phyloP scores from a whole-genome alignment of 2,888 invertebrate genomes.

The Unio delphinus region DNA sequence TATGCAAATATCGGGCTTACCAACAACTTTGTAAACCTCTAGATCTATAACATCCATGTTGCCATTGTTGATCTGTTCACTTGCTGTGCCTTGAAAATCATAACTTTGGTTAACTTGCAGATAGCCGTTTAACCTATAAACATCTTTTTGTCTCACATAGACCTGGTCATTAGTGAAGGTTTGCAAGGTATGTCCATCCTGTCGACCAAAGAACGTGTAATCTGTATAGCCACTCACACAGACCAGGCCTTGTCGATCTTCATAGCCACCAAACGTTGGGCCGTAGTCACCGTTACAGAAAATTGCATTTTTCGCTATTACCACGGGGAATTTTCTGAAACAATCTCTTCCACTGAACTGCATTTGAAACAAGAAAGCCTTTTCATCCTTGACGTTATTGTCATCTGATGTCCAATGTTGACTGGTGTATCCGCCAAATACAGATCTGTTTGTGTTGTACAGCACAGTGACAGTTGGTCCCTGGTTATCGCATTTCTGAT shows the following conservation, averaged over 20 bases:
- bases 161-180: conserved; percentile 6
- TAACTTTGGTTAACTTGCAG: too few relatives aligned
- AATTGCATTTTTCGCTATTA: background rate
- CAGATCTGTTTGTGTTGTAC: conserved; percentile 18
- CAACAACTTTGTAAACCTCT: too few relatives aligned
- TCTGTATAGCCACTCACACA: background rate
- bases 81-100: too few relatives aligned
- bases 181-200: conserved; percentile 5
- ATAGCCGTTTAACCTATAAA: too few relatives aligned
- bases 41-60: too few relatives aligned
- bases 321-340: conserved; percentile 12
- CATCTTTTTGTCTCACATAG: too few relatives aligned
- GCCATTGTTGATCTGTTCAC: too few relatives aligned
- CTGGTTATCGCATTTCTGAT: conserved; percentile 22
- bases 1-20: too few relatives aligned
- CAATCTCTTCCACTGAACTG: conserved; percentile 11
- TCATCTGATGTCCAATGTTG: conserved; percentile 8
- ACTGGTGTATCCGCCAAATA: conserved; percentile 23
- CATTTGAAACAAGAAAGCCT: conserved; percentile 24
- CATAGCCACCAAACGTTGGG: conserved; percentile 19
- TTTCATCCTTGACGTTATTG: conserved; percentile 2
- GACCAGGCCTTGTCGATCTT: too few relatives aligned
- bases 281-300: conserved; percentile 8
- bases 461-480: conserved; percentile 20
- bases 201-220: too few relatives aligned